These are phyloP conservation scores for Anguilla rostrata DNA, from an alignment of 2,113 vertebrate genomes.

Conservation along the genomic window DNA sequence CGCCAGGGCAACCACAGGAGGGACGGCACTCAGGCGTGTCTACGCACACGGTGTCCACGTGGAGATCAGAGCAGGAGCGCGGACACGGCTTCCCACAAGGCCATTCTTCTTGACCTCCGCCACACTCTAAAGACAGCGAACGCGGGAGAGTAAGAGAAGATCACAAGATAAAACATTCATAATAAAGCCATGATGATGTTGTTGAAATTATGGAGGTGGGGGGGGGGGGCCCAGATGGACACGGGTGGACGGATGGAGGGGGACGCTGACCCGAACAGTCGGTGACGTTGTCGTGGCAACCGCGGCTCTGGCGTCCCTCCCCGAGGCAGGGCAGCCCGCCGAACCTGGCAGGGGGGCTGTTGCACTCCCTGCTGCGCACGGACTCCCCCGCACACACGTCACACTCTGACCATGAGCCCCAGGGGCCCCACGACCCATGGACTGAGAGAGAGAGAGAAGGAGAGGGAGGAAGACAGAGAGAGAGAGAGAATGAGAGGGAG, in stretches of 20 bases:
- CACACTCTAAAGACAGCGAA: slow-evolving; percentile 66
- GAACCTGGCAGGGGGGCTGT: slow-evolving; percentile 71
- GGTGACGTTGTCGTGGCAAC: slow-evolving; percentile 71
- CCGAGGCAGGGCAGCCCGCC: slow-evolving; percentile 78
- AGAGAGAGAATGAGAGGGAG: slow-evolving; percentile 24
- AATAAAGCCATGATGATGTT: background rate
- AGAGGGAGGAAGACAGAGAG: slow-evolving; percentile 51
- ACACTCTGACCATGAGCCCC: slow-evolving; percentile 79
- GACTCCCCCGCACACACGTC: slow-evolving; percentile 68
- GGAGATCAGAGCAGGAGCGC: slow-evolving; percentile 80
- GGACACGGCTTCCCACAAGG: slow-evolving; percentile 77
- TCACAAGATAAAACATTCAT: background rate
- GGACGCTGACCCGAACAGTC: slow-evolving; percentile 70
- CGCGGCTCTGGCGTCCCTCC: slow-evolving; percentile 64
- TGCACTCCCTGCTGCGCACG: slow-evolving; percentile 66
- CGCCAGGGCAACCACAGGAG: slow-evolving; percentile 74
- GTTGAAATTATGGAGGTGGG: background rate
- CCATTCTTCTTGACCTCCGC: slow-evolving; percentile 66
- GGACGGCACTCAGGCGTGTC: slow-evolving; percentile 60
- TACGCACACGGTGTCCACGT: slow-evolving; percentile 66
- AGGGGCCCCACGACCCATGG: slow-evolving; percentile 76
- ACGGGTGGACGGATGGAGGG: background rate
- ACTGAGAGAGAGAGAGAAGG: slow-evolving; percentile 58
- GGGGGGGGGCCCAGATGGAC: background rate
- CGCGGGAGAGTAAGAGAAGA: background rate